A percentile compares a stretch with the other conserved stretches of the same genome.
Conservation (phyloP, 2,113 vertebrate species). For the Tapirus terrestris region DNA sequence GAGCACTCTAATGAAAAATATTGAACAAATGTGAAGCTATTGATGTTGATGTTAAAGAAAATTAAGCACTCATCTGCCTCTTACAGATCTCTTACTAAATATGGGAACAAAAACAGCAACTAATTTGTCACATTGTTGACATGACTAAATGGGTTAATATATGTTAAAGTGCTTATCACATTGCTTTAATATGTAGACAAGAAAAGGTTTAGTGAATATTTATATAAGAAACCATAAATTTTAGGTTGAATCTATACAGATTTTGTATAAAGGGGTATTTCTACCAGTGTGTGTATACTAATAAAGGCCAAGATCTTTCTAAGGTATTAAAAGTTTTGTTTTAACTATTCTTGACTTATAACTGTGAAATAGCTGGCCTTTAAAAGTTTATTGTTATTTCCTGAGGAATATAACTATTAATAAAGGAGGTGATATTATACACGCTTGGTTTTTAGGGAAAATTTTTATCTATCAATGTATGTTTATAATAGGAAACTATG, state of each 20-base stretch:
- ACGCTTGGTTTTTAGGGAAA: neutral
- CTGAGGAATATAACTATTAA: neutral
- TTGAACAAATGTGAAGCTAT: neutral
- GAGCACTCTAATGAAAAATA: neutral
- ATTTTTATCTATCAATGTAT: neutral
- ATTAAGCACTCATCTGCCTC: neutral
- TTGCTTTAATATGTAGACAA: neutral
- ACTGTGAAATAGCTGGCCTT: neutral
- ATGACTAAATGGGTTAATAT: neutral
- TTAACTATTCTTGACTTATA: neutral
- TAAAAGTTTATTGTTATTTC: neutral
- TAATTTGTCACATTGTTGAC: neutral
- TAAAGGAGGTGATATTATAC: neutral
- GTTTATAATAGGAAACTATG: neutral
- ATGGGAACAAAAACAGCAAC: neutral
- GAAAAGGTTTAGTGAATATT: neutral
- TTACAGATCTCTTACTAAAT: neutral
- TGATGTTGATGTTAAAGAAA: neutral
- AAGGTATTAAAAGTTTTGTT: neutral
- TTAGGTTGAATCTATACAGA: neutral
- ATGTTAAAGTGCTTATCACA: neutral
- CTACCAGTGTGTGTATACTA: neutral
- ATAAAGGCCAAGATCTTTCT: neutral
- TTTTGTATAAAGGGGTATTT: neutral
- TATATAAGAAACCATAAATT: neutral